Evolutionary conservation across 2,888 invertebrate species (phyloP), one percentile per base, ranked within the genome.

Genomic region (Tipula lateralis): DNA sequence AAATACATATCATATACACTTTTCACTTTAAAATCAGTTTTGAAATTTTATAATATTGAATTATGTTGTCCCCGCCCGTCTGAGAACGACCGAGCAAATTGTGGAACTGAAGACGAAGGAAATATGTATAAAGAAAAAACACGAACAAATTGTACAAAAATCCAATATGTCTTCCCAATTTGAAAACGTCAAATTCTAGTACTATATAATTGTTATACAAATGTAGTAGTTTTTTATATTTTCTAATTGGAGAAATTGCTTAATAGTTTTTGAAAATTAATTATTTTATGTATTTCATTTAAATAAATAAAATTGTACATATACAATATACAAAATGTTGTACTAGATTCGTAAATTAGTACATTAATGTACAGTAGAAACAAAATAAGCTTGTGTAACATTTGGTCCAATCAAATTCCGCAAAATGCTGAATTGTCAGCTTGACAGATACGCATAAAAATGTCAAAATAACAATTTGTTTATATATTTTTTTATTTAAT

Each of bases 361-460:
- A 66, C 24, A 66, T n/a, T n/a, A n/a, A 66, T 66, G 7, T 66
- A 24, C 12, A 66, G 66, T 7, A 7, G 66, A 4, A 50, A 1
- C 16, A 4, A 44, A n/a, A 44, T 24, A 66, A 66, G n/a, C 24
- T 12, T 13, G 5, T 66, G 13, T 30, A 82, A 16, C 82, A n/a
- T 82, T 32, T 30, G 82, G n/a, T n/a, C 16, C 82, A 32, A 82
- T 16, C 82, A 30, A 30, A 30, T 30, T n/a, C 30, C 30, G 66
- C 66, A 12, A 66, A 82, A 82, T 16, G 82, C 82, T 82, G 82
- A 82, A 82, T 82, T 82, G 82, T 82, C 82, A 82, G 82, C 82
- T 82, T 82, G 82, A 82, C 82, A 82, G 82, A 82, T 82, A 32
- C 82, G 29, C 82, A 82, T 82, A 82, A 82, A 82, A 82, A 82